phyloP scores from a whole-genome alignment of 2,888 invertebrate genomes.

The Atrina japonica region DNA sequence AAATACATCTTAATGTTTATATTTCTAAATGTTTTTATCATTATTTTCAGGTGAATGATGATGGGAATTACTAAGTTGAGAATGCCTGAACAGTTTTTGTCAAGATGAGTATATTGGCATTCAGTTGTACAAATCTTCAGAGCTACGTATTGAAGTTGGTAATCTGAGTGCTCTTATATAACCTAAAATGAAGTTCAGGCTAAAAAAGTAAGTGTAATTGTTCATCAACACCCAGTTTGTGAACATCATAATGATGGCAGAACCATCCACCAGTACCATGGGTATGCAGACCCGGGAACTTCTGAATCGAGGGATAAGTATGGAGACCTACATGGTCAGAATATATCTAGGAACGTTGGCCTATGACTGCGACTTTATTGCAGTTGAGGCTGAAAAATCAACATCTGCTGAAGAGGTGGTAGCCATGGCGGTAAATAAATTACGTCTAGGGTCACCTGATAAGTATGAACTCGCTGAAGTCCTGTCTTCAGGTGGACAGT shows the following conservation, averaged over 20 bases:
- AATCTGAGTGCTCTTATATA: too few relatives aligned
- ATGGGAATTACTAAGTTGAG: too few relatives aligned
- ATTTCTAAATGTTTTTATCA: too few relatives aligned
- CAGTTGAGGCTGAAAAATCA: constrained; percentile 74
- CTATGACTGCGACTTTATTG: constrained; percentile 68
- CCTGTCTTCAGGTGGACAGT: constrained; percentile 91
- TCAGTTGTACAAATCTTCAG: too few relatives aligned
- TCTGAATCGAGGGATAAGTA: constrained; percentile 66
- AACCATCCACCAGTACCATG: not conserved
- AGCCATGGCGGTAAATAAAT: constrained; percentile 63
- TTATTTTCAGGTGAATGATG: too few relatives aligned
- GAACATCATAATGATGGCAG: not conserved
- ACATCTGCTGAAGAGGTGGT: constrained; percentile 84
- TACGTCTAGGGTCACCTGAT: constrained; percentile 64
- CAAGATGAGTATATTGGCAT: too few relatives aligned
- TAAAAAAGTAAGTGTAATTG: too few relatives aligned
- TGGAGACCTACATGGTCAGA: constrained; percentile 77
- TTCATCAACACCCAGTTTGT: too few relatives aligned
- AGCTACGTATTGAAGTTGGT: too few relatives aligned
- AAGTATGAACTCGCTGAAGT: constrained; percentile 84
- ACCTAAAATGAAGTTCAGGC: too few relatives aligned
- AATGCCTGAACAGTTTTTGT: too few relatives aligned
- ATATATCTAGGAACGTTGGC: constrained; percentile 73
- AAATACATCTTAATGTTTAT: too few relatives aligned
- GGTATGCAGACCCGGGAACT: constrained; percentile 38